Base-by-base conservation (phyloP, 2,888 invertebrate genomes). In the Meghimatium bilineatum region DNA sequence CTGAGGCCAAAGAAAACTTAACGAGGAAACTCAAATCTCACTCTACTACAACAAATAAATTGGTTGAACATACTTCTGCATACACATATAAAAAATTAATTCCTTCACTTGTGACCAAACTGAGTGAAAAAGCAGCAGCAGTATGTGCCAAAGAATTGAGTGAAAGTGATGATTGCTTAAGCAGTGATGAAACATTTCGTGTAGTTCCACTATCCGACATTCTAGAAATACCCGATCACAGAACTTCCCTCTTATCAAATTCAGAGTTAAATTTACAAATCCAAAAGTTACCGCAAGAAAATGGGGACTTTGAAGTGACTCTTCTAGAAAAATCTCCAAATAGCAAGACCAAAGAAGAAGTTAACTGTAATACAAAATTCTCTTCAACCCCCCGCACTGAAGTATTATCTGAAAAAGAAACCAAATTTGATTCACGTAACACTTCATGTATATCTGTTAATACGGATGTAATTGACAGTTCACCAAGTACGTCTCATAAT, bases 121-220 rank as follows among this genome's bases (percentile, higher is more conserved):
- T 78, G 44, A 52, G 67, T 8, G 77, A 77, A 20, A 77, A 77
- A 66, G 77, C 83, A 23, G 32, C 83, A 36, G 20, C 71, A 32
- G 44, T 83, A 10, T 83, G 83, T 77, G 83, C 83, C 20, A 69
- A n/a, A 49, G 83, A 83, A 38, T 32, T 83, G 26, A 83, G 71
- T 71, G 78, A 71, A 34, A 83, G 83, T 77, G 83, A 83, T 34
- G 83, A 69, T 29, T 83, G 52, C 71, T 83, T 77, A 26, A 83
- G 78, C 44, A 77, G 52, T 38, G 78, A 83, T 36, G 83, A 83
- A 23, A 8, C 71, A 56, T 56, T 77, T 23, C 44, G 66, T 36
- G 1, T 29, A 49, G 26, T 36, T 32, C 66, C 49, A 44, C 3
- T 52, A 34, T 52, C 56, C 8, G 29, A 34, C n/a, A 32, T 44